Evolutionary conservation across 1,140 invertebrate genomes (phyloP).

Genomic region (Rhopalosiphum maidis): DNA sequence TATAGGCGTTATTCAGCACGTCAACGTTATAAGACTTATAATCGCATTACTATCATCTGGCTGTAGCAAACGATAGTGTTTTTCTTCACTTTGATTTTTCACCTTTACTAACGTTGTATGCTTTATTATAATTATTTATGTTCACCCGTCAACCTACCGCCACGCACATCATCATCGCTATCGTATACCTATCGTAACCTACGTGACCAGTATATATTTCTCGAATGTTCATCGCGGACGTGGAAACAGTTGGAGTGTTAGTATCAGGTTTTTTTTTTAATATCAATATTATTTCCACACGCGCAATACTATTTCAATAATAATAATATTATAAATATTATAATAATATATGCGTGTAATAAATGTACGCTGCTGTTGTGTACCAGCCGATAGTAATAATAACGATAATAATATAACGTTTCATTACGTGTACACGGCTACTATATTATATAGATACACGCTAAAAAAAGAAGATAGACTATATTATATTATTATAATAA

Average conservation of each 20-base stretch:
- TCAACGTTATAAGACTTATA: neutral
- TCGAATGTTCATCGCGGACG: too few relatives aligned
- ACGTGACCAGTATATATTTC: neutral
- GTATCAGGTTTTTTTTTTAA: neutral
- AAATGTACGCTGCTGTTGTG: neutral
- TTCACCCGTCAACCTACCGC: neutral
- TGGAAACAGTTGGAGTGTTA: neutral
- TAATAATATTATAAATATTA: neutral
- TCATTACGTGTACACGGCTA: neutral
- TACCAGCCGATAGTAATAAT: neutral
- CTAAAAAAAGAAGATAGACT: neutral
- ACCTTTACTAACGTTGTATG: neutral
- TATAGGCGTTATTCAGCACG: neutral
- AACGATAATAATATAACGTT: neutral
- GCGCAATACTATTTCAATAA: neutral
- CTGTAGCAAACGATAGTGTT: neutral
- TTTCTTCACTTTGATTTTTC: neutral
- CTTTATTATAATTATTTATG: neutral
- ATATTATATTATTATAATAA: slow-evolving; percentile 25
- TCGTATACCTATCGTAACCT: neutral
- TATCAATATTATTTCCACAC: slow-evolving; percentile 5
- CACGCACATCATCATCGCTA: neutral
- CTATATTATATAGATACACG: neutral
- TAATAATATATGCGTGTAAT: neutral
- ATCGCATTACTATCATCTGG: neutral